Conservation (phyloP, 2,888 invertebrate genomes). For the Apeira syringaria region DNA sequence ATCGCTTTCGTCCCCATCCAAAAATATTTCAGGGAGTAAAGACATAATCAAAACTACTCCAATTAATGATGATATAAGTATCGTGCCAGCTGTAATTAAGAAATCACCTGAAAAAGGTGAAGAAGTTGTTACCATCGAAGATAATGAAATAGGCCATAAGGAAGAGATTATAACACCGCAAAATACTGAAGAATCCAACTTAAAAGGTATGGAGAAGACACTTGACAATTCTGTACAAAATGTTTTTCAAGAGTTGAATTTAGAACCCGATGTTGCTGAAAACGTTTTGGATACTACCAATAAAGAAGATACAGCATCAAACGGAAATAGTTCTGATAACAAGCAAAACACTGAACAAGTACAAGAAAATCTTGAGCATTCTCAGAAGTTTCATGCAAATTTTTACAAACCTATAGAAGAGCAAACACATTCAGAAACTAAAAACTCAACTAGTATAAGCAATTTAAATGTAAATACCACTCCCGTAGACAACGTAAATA, state of each 20-base stretch:
- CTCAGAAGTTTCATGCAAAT: conserved; percentile 46
- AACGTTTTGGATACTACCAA: not conserved
- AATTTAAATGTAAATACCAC: not conserved
- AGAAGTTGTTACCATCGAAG: conserved; percentile 10
- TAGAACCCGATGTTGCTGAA: not conserved
- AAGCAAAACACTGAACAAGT: not conserved
- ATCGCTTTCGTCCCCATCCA: conserved; percentile 11
- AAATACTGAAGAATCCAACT: not conserved
- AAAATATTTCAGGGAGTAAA: not conserved
- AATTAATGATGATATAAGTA: not conserved
- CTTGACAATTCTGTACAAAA: too few relatives aligned
- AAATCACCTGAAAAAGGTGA: not conserved
- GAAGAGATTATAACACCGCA: not conserved
- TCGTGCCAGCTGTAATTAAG: not conserved
- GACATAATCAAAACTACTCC: too few relatives aligned
- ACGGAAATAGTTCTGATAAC: not conserved
- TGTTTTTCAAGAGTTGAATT: too few relatives aligned
- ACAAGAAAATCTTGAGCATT: not conserved
- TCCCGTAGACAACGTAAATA: not conserved
- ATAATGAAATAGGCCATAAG: not conserved
- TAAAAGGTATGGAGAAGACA: not conserved
- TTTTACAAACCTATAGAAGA: conserved; percentile 56
- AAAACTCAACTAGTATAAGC: not conserved
- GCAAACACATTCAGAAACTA: conserved; percentile 17
- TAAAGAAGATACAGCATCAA: not conserved